Conservation (phyloP, 2,113 vertebrate species). For the Phoenicopterus ruber region DNA sequence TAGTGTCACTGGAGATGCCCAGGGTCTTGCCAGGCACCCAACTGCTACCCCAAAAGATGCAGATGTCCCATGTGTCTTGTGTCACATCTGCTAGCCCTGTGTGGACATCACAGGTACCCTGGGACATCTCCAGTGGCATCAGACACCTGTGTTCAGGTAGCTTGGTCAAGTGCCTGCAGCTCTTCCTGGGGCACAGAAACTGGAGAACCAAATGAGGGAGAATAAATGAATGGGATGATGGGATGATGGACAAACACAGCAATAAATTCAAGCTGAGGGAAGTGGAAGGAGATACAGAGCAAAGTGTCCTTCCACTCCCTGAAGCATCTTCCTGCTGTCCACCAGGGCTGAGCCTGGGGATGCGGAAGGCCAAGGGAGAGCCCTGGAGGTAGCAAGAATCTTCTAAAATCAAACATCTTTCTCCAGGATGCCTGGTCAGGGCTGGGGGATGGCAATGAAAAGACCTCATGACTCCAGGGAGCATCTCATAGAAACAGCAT, state of each 20-base stretch:
- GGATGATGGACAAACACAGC: background rate
- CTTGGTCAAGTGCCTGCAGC: background rate
- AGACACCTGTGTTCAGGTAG: background rate
- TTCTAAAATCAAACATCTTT: background rate
- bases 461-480: background rate
- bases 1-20: fast-evolving
- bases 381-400: background rate
- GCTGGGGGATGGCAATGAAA: background rate
- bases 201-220: background rate
- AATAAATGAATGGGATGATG: background rate
- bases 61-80: background rate
- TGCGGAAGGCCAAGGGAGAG: background rate
- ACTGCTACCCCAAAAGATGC: background rate
- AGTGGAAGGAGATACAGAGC: background rate
- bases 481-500: fast-evolving
- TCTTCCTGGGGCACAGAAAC: background rate
- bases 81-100: background rate
- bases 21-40: background rate
- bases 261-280: background rate
- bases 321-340: background rate
- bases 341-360: background rate
- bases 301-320: background rate
- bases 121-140: background rate
- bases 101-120: background rate
- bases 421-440: background rate